A percentile compares a stretch with the other conserved stretches of the same genome.
These are phyloP conservation scores for Rallus limicola DNA, from an alignment of 2,113 vertebrate species.

Conservation along the genomic window DNA sequence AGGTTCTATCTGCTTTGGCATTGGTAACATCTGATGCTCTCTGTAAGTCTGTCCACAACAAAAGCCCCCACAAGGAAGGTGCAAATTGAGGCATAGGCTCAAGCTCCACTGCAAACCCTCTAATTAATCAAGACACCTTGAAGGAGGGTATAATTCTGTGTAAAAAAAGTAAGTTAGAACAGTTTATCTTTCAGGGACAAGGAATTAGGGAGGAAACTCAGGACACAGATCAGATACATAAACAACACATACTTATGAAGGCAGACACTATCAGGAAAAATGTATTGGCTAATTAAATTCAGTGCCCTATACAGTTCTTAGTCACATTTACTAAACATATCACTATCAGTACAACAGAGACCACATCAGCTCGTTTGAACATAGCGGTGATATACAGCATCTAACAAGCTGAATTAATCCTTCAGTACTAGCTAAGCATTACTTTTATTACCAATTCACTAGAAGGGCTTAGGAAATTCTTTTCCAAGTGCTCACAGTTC, in stretches of 20 bases:
- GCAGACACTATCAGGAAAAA: background rate
- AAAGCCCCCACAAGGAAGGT: background rate
- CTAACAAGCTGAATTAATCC: conserved; percentile 25
- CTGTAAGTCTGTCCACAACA: background rate
- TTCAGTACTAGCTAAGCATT: background rate
- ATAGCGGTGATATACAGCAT: background rate
- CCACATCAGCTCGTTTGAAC: background rate
- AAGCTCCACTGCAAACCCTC: background rate
- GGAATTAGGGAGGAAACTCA: background rate
- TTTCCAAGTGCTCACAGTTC: background rate
- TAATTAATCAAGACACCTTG: background rate
- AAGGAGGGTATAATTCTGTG: background rate
- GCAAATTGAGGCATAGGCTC: background rate
- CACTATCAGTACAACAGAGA: background rate
- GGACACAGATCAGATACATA: background rate
- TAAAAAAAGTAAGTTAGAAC: background rate
- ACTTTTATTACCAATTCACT: background rate
- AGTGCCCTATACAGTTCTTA: background rate
- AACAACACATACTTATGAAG: background rate
- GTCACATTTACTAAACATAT: background rate
- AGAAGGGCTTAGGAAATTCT: background rate
- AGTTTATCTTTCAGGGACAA: background rate
- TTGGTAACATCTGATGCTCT: background rate
- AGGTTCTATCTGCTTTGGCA: background rate
- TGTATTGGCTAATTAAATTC: conserved; percentile 36